Base-by-base conservation (phyloP, 2,797 vertebrate species). In the Takifugu rubripes region DNA sequence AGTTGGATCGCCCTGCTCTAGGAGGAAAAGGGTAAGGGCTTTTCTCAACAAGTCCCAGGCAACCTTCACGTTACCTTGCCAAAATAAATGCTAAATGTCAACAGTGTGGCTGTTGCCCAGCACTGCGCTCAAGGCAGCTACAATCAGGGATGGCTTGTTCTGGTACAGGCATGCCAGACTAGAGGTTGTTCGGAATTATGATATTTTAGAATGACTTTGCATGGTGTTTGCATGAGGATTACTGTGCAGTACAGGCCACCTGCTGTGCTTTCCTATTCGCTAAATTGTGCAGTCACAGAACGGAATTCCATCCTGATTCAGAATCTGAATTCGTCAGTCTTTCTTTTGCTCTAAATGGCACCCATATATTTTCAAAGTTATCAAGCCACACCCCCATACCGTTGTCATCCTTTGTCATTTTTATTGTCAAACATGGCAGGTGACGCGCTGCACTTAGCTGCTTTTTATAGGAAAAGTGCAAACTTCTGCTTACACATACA, bases 21-120 rank as follows among this genome's bases (percentile, higher is more conserved):
- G 25, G 25, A 50, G 49, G 26, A 43, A 56, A 11, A 56, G 68
- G 49, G 40, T 15, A 16, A 54, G 49, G 46, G 24, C 11, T 59
- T 44, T 55, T 82, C 77, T 83, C 87, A 84, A 88, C 87, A 87
- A 88, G 86, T 89, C 81, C 80, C 66, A 68, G 74, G 79, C 74
- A 80, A 78, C 81, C 85, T 87, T 82, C 64, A 68, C 72, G 71
- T 87, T 81, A 86, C 84, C 82, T 87, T 83, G 85, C 87, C 84
- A 86, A 83, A 84, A 82, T 75, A 84, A 85, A 87, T 73, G 82
- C 68, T 81, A 83, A 88, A 89, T 87, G 86, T 88, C 87, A 87
- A 85, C 77, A 74, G 69, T 6, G 3, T 48, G 61, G 76, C 66
- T 77, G 84, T 63, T 68, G 77, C 74, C 74, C 74, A 70, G 52